Base-by-base conservation (phyloP, 1,140 invertebrate genomes). In the Matsumurasca onukii region DNA sequence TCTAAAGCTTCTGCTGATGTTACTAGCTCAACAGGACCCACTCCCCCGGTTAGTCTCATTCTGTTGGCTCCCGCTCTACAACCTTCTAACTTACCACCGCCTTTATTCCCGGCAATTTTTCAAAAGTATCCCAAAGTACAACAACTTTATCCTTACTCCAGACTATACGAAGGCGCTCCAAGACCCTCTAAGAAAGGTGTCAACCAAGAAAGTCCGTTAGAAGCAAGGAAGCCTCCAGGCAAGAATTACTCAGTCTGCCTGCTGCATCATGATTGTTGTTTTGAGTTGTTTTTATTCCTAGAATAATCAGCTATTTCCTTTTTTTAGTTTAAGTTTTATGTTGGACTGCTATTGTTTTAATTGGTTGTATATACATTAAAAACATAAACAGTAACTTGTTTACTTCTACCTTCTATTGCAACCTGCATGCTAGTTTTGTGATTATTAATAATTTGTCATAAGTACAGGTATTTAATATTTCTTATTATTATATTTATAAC, bases 81-180 rank as follows among this genome's bases (percentile, higher is more conserved):
- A 25, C 69, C 67, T 1, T 66, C 71, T 20, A 55, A 69, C 22
- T 39, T 63, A 15, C 79, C 72, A 77, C 76, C 72, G 72, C 78
- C 45, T 78, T 82, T 84, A 77, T 89, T 89, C 76, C 89, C 86
- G n/a, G 87, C 81, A 74, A 84, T 89, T 27, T 90, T 90, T 77
- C 86, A 88, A 76, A 84, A 87, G 65, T 90, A 90, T 73, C 85
- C 86, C 51, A 90, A 90, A 79, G 87, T 89, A 45, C 88, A 90
- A 74, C 83, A 88, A 71, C 88, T 91, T 0, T 70, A 70, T 34
- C 72, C 73, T 9, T 74, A 73, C 29, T 69, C 71, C n/a, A 69
- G 67, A 57, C 70, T 73, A 15, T 64, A 73, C 31, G 69, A 71
- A 39, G 39, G 64, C 13, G 69, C 73, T 24, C 69, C 51, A 31